Conservation (phyloP, 2,888 invertebrate genomes). For the Morpho deidamia region DNA sequence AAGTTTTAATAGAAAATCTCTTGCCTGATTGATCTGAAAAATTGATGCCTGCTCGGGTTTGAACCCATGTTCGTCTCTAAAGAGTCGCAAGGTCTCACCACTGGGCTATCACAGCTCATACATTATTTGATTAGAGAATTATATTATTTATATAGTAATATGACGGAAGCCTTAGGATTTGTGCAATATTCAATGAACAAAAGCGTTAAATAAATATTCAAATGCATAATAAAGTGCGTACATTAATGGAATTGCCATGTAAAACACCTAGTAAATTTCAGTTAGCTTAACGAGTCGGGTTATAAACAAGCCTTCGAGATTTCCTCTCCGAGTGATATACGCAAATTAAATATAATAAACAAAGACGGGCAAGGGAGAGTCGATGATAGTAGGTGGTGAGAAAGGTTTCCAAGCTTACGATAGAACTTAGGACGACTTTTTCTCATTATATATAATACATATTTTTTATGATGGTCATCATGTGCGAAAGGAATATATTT, state of each 20-base stretch:
- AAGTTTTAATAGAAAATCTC: too few species aligned
- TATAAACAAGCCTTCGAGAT: constrained; percentile 25
- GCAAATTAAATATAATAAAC: constrained; percentile 26
- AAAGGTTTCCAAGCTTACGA: background rate
- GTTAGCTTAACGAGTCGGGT: constrained; percentile 24
- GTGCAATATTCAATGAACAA: constrained; percentile 5
- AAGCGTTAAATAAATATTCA: constrained; percentile 11
- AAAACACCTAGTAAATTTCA: constrained; percentile 27
- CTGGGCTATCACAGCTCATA: too few species aligned
- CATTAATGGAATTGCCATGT: constrained; percentile 29
- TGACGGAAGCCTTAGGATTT: background rate
- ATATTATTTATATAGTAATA: too few species aligned
- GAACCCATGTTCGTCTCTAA: too few species aligned
- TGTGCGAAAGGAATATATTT: background rate
- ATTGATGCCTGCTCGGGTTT: too few species aligned
- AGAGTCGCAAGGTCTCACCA: too few species aligned
- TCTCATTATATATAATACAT: too few species aligned
- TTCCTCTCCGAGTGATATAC: constrained; percentile 23
- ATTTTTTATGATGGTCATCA: too few species aligned
- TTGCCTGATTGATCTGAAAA: too few species aligned
- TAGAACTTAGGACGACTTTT: background rate
- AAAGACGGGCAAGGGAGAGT: constrained; percentile 20
- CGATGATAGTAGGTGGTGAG: constrained; percentile 15
- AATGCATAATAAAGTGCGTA: constrained; percentile 23
- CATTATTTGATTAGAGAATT: too few species aligned